Conservation (phyloP, 2,797 vertebrate species). For the Sebastiscus tertius region DNA sequence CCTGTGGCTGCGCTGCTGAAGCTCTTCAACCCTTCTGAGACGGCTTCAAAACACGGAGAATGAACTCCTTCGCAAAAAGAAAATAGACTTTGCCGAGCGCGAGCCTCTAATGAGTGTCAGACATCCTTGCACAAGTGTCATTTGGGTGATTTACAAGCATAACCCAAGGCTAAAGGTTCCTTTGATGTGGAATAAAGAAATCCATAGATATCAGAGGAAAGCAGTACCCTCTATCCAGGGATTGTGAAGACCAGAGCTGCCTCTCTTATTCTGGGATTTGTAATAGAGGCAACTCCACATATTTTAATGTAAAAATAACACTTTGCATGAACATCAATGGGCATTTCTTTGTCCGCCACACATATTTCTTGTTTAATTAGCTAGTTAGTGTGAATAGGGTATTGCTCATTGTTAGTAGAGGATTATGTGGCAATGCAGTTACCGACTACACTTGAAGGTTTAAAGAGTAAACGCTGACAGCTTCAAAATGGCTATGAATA, state of each 20-base stretch:
- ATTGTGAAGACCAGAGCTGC: slow-evolving; percentile 35
- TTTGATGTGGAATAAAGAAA: slow-evolving; percentile 72
- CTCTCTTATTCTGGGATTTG: slow-evolving; percentile 41
- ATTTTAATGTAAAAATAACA: slow-evolving; percentile 65
- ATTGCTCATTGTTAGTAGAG: slow-evolving; percentile 56
- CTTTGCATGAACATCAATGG: slow-evolving; percentile 59
- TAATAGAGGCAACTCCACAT: slow-evolving; percentile 44
- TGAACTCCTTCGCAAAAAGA: slow-evolving; percentile 52
- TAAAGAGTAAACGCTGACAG: slow-evolving; percentile 49
- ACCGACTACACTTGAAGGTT: slow-evolving; percentile 20
- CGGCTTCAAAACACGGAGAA: slow-evolving; percentile 64
- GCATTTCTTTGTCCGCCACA: slow-evolving; percentile 47
- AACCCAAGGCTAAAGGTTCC: slow-evolving; percentile 62
- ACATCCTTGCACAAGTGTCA: slow-evolving; percentile 66
- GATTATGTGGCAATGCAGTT: slow-evolving; percentile 36
- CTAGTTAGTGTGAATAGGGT: slow-evolving; percentile 51
- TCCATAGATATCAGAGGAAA: slow-evolving; percentile 60
- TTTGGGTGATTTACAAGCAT: slow-evolving; percentile 74
- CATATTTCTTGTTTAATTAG: slow-evolving; percentile 71
- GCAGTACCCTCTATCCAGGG: slow-evolving; percentile 30
- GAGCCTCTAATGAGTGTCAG: slow-evolving; percentile 62
- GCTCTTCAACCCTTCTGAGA: slow-evolving; percentile 59
- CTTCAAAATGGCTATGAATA: slow-evolving; percentile 44
- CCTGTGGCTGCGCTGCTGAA: slow-evolving; percentile 26
- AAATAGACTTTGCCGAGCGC: slow-evolving; percentile 55